These are phyloP conservation scores for Galaxea fascicularis DNA, from an alignment of 92 coral and sea anemone genomes.

Conservation along the genomic window DNA sequence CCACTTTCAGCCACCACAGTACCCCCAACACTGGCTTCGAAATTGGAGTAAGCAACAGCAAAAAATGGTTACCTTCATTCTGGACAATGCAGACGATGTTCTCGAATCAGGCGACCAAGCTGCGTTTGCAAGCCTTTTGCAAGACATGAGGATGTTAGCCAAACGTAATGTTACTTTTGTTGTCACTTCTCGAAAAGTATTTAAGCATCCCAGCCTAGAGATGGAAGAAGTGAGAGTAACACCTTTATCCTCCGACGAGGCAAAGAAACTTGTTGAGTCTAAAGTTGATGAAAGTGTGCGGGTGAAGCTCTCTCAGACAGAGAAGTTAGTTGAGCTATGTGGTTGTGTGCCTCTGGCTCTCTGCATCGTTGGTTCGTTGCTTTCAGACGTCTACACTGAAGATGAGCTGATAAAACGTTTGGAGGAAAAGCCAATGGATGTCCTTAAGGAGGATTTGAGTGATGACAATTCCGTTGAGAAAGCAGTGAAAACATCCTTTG, in stretches of 20 bases:
- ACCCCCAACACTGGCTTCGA: conserved; percentile 21
- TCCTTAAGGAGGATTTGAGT: conserved; percentile 14
- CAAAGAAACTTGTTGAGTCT: neutral
- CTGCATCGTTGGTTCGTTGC: conserved; percentile 20
- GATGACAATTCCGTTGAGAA: conserved; percentile 23
- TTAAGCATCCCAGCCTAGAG: neutral
- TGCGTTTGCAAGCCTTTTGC: conserved; percentile 12
- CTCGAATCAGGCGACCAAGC: neutral
- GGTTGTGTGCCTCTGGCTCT: conserved; percentile 55
- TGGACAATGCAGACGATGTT: conserved; percentile 31
- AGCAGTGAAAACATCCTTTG: conserved; percentile 14
- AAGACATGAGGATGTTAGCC: neutral
- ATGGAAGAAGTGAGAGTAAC: neutral
- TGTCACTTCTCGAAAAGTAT: conserved; percentile 5
- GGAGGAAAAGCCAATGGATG: neutral
- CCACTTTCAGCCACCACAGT: conserved; percentile 7
- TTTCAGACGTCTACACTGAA: conserved; percentile 25
- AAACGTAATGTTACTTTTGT: neutral
- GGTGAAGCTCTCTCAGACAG: neutral
- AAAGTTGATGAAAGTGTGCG: neutral
- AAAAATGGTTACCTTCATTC: conserved; percentile 17
- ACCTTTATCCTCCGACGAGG: neutral
- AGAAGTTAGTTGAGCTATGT: conserved; percentile 30
- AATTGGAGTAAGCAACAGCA: conserved; percentile 23
- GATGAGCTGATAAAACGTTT: neutral